These are phyloP conservation scores for Danionella cerebrum DNA, from an alignment of 2,113 vertebrate genomes.

Conservation along the genomic window DNA sequence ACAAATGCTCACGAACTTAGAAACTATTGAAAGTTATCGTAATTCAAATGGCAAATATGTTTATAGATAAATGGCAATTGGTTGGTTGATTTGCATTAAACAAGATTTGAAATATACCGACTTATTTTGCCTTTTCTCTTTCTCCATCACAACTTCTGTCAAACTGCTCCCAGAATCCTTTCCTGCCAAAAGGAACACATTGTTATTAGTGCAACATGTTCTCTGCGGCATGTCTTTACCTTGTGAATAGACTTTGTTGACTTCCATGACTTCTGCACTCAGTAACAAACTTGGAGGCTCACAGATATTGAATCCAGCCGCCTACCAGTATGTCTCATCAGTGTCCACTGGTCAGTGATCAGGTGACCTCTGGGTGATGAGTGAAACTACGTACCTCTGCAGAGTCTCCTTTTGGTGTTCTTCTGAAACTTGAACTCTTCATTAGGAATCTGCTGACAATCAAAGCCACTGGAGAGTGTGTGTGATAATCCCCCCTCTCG, in stretches of 20 bases:
- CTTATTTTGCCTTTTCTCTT: neutral
- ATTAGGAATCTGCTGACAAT: slow-evolving; percentile 48
- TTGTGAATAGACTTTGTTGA: no score
- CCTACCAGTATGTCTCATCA: slow-evolving; percentile 17
- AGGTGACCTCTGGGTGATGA: slow-evolving; percentile 15
- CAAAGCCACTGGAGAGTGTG: slow-evolving; percentile 55
- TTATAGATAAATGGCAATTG: no score
- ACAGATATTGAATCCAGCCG: neutral
- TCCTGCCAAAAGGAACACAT: neutral
- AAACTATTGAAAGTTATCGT: no score
- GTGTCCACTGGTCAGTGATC: neutral
- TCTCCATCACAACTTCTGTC: neutral
- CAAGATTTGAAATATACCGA: no score
- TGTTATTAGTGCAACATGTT: neutral
- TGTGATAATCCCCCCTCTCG: slow-evolving; percentile 93
- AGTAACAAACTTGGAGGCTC: neutral
- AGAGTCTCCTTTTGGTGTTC: slow-evolving; percentile 19
- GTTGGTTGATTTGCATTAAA: no score
- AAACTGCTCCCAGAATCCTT: neutral
- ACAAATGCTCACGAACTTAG: no score
- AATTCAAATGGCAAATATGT: no score
- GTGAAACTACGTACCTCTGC: neutral
- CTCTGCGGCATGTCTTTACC: neutral
- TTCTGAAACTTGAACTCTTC: slow-evolving; percentile 43
- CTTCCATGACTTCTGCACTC: neutral